A percentile compares a stretch with the other conserved stretches of the same genome.
These are phyloP conservation scores for Macaca mulatta DNA, from an alignment of 2,113 vertebrate species.

Conservation along the genomic window DNA sequence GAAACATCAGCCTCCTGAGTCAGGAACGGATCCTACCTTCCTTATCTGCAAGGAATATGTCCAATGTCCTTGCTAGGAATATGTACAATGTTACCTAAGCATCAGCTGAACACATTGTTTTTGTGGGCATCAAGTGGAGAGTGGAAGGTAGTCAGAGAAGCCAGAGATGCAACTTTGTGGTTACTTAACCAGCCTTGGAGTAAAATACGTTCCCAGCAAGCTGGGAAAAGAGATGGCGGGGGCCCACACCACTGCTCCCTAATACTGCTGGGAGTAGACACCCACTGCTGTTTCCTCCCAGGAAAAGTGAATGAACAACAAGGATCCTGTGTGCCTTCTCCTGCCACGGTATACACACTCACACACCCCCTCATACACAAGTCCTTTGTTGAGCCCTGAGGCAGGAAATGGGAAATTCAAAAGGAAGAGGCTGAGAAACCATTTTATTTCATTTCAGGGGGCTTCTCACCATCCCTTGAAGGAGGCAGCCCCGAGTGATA, in stretches of 20 bases:
- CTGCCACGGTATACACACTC: background rate
- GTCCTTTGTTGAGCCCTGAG: slow-evolving; percentile 59
- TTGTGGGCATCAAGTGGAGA: background rate
- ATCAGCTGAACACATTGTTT: background rate
- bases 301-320: slow-evolving; percentile 52
- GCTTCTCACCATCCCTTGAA: slow-evolving; percentile 29
- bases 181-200: background rate
- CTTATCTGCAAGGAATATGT: background rate
- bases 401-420: slow-evolving; percentile 66
- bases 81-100: background rate
- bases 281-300: slow-evolving; percentile 42
- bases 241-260: background rate
- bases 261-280: slow-evolving; percentile 12
- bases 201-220: background rate
- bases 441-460: slow-evolving; percentile 52
- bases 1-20: slow-evolving; percentile 2
- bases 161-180: background rate
- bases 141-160: background rate
- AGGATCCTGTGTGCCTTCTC: slow-evolving; percentile 46
- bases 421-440: slow-evolving; percentile 45
- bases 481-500: slow-evolving; percentile 28
- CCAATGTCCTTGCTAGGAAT: background rate
- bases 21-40: background rate
- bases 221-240: background rate
- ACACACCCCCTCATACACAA: slow-evolving; percentile 43